Base-by-base conservation (phyloP, 2,797 vertebrate genomes). In the Myotis pilosus region DNA sequence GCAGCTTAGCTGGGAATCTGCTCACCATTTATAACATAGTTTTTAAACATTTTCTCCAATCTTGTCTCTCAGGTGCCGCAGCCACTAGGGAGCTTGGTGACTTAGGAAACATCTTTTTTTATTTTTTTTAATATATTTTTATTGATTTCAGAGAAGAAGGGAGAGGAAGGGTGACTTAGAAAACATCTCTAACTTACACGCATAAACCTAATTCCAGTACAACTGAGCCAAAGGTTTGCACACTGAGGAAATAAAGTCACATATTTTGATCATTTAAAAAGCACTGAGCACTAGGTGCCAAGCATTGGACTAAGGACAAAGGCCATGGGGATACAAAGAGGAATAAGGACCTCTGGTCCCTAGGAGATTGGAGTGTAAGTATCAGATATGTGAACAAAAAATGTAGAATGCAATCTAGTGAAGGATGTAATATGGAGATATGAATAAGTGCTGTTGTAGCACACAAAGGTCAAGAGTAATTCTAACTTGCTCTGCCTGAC, bases 31-130 rank as follows among this genome's bases (percentile, higher is more conserved):
- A 47, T 33, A 87, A 86, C 20, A 69, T 0, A 60, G 51, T 68
- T 93, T 76, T 78, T 87, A 60, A 90, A 85, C 28, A 80, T 49
- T 89, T 87, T 92, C 68, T 87, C 64, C 17, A 94, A 82, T 84
- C 16, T 13, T 20, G 7, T 69, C 25, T 74, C 47, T 87, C 44
- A 62, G 1, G 7, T 87, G 23, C 89, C 36, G 8, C 33, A 55
- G 72, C 69, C 88, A 90, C 15, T 28, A 85, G 36, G 66, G 74
- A 92, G 33, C 5, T 41, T 82, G 36, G 13, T 36, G 41, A 83
- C 49, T 60, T 53, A 57, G 64, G 17, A 89, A 74, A 74, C 19
- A 78, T 38, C 60, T 62, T 62, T 47, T 47, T 47, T 44, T 44
- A 36, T 60, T 62, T 47, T 47, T 47, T 47, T 4, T 0, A 47